Base-by-base conservation (phyloP, 2,888 invertebrate genomes). In the Leptopilina syphax region DNA sequence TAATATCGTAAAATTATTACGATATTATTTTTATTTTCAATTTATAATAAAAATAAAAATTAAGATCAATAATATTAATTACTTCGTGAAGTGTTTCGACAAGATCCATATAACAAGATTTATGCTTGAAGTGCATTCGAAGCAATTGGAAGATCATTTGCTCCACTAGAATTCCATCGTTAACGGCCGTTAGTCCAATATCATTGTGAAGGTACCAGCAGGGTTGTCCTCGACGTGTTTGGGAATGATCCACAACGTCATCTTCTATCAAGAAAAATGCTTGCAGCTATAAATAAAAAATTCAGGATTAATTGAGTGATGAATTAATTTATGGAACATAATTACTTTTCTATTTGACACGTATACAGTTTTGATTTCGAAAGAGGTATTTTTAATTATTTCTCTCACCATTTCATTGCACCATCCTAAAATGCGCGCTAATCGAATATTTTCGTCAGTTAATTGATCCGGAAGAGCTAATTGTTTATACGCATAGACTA, bases 361-460 rank as follows among this genome's bases (percentile, higher is more conserved):
- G 18, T 18, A 18, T 18, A 18, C 9, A 50, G 9, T 50, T 10
- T 50, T 50, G 3, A 50, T 10, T 50, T 12, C 9, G 9, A 50
- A 50, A 12, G 12, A 2, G 1, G 9, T 1, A 1, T 50, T 10
- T 50, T 10, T 50, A 1, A 10, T 10, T 50, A 10, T 10, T 50
- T 50, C n/a, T 24, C 81, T 82, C 82, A 98, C 98, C 96, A 98
- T 94, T 95, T 99, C 99, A 5, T 97, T 95, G 90, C 98, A 98
- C 98, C 98, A 98, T 83, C 98, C 98, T 91, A 98, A 93, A 86
- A 98, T 95, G 85, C 96, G 95, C 0, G 97, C 97, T 81, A 95
- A 92, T 85, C 95, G 94, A 60, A 98, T 92, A 87, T 96, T 96
- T 85, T 97, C 97, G 0, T 96, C 95, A 0, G 96, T 96, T 3